Conservation (phyloP, 2,797 vertebrate genomes). For the Arnoldichthys spilopterus region DNA sequence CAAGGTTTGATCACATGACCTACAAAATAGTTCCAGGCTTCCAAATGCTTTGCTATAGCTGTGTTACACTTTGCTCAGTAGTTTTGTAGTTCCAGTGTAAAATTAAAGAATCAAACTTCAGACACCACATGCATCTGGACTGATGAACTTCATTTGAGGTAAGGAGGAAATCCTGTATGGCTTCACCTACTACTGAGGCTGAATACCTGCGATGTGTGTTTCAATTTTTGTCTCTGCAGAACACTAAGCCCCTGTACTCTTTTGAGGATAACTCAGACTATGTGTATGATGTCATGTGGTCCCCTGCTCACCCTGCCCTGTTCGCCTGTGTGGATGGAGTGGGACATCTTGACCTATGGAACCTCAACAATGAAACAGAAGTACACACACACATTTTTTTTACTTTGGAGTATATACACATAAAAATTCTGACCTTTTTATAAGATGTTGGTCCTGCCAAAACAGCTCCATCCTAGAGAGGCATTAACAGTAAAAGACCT, state of each 20-base stretch:
- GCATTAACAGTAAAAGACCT: no score
- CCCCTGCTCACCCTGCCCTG: slow-evolving; percentile 93
- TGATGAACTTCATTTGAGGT: neutral
- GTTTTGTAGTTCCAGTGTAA: neutral
- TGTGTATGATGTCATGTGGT: slow-evolving; percentile 98
- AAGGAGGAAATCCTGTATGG: neutral
- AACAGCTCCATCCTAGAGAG: no score
- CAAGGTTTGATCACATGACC: no score
- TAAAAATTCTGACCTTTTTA: no score
- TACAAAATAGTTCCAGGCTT: no score
- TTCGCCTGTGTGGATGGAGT: slow-evolving; percentile 96
- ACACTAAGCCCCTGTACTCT: slow-evolving; percentile 94
- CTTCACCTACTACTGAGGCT: neutral
- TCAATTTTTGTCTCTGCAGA: slow-evolving; percentile 74
- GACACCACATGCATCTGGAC: neutral
- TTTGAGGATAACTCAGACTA: slow-evolving; percentile 98
- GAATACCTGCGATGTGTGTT: neutral
- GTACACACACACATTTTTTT: slow-evolving; percentile 66
- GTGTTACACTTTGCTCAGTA: neutral
- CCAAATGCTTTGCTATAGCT: neutral
- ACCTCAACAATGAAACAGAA: slow-evolving; percentile 98
- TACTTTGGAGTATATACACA: no score
- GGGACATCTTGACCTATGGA: slow-evolving; percentile 96
- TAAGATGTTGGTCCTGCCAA: no score
- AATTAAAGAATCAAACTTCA: neutral